Evolutionary conservation across 2,113 vertebrate genomes (phyloP).

Genomic region (Brachypodius melanocephalos): DNA sequence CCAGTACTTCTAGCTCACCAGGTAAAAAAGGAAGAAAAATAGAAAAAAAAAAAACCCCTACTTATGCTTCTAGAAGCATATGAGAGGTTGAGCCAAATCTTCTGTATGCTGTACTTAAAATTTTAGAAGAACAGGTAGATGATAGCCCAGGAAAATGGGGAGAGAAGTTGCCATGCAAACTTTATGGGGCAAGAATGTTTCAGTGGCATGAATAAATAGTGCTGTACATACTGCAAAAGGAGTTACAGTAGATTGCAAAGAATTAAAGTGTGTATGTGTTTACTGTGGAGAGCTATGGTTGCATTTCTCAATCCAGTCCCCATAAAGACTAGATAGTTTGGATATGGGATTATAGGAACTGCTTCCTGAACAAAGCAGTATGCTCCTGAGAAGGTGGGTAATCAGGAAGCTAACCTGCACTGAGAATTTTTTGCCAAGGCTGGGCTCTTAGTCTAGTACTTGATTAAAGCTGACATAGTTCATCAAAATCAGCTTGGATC

Average conservation of each 20-base stretch:
- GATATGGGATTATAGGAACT: background rate
- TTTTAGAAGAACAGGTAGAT: background rate
- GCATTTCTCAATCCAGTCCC: background rate
- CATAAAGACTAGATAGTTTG: background rate
- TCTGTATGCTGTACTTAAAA: background rate
- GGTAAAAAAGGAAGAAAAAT: conserved; percentile 32
- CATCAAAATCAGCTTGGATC: background rate
- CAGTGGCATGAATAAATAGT: background rate
- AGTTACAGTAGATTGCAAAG: background rate
- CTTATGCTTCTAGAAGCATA: background rate
- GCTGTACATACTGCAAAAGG: background rate
- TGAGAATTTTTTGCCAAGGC: background rate
- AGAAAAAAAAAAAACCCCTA: background rate
- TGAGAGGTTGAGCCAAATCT: background rate
- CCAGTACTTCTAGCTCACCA: conserved; percentile 63
- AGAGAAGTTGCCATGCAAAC: background rate
- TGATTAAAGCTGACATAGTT: background rate
- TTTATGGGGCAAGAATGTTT: background rate
- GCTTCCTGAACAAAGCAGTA: background rate
- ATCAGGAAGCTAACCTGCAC: background rate
- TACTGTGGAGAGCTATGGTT: background rate
- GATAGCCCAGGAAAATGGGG: background rate
- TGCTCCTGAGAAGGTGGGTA: background rate
- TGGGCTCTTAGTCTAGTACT: background rate
- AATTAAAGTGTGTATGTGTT: background rate